A percentile compares a stretch with the other conserved stretches of the same genome.
These are phyloP conservation scores for Mycetomoellerius zeteki DNA, from an alignment of 1,140 invertebrate species.

Conservation along the genomic window DNA sequence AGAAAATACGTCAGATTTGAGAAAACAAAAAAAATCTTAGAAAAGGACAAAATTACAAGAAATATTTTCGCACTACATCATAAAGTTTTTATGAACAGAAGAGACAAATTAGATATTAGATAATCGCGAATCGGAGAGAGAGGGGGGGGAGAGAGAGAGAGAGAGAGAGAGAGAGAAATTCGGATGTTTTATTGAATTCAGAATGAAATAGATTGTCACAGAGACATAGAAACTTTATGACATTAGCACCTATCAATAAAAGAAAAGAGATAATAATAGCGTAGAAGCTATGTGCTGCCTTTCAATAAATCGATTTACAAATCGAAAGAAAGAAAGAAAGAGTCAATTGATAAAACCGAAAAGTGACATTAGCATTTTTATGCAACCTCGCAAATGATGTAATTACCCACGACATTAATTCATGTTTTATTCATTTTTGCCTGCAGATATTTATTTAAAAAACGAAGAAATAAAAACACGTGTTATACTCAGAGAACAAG, in stretches of 20 bases:
- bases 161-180: not conserved
- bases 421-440: not conserved
- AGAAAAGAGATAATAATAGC: slow-evolving; percentile 12
- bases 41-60: not conserved
- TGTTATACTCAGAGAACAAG: too few species aligned
- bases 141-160: too few species aligned
- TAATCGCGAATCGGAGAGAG: too few species aligned
- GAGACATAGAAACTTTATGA: not conserved
- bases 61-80: not conserved
- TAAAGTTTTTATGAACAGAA: not conserved
- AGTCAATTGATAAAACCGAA: slow-evolving; percentile 11
- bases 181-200: not conserved
- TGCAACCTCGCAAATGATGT: not conserved
- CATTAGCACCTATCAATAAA: not conserved
- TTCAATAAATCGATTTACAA: not conserved
- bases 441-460: not conserved
- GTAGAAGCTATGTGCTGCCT: not conserved
- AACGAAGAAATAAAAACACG: not conserved
- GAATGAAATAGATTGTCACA: not conserved
- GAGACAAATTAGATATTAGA: not conserved
- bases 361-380: not conserved
- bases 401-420: not conserved
- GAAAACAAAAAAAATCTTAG: not conserved
- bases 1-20: too few species aligned
- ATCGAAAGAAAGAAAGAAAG: not conserved